phyloP scores from a whole-genome alignment of 2,797 vertebrate species.

The Leptodactylus fallax region DNA sequence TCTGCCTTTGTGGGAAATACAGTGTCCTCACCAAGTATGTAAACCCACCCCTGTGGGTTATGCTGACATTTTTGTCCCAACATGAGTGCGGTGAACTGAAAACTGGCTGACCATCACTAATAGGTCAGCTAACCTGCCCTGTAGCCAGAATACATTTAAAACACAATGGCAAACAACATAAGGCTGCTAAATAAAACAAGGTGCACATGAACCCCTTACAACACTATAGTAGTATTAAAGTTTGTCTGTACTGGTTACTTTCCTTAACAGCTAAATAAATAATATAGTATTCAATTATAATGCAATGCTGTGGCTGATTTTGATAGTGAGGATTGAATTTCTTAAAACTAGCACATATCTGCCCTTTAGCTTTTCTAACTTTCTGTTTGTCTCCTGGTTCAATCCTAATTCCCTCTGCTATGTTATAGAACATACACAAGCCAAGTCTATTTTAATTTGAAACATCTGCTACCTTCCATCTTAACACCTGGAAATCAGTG shows the following conservation, averaged over 20 bases:
- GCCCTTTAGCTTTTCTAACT: conserved; percentile 15
- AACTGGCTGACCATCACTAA: too few relatives aligned
- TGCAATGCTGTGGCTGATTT: not conserved
- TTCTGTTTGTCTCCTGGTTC: conserved; percentile 30
- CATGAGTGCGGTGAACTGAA: too few relatives aligned
- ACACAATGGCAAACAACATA: too few relatives aligned
- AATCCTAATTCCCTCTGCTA: conserved; percentile 44
- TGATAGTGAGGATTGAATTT: not conserved
- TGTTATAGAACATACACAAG: conserved; percentile 37
- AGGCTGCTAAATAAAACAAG: too few relatives aligned
- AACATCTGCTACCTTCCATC: conserved; percentile 65
- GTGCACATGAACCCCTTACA: too few relatives aligned
- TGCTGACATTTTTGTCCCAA: too few relatives aligned
- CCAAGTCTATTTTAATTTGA: conserved; percentile 58
- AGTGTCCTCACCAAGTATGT: too few relatives aligned
- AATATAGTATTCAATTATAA: not conserved
- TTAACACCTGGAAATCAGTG: conserved; percentile 65
- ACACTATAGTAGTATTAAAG: too few relatives aligned
- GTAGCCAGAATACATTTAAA: too few relatives aligned
- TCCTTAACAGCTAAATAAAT: not conserved
- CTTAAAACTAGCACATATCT: conserved; percentile 14
- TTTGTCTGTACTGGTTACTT: not conserved
- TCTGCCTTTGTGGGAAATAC: too few relatives aligned
- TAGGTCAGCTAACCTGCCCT: too few relatives aligned
- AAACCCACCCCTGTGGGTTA: too few relatives aligned